Evolutionary conservation across 2,888 invertebrate genomes (phyloP), one percentile per base, ranked within the genome.

Genomic region (Noctua janthina): DNA sequence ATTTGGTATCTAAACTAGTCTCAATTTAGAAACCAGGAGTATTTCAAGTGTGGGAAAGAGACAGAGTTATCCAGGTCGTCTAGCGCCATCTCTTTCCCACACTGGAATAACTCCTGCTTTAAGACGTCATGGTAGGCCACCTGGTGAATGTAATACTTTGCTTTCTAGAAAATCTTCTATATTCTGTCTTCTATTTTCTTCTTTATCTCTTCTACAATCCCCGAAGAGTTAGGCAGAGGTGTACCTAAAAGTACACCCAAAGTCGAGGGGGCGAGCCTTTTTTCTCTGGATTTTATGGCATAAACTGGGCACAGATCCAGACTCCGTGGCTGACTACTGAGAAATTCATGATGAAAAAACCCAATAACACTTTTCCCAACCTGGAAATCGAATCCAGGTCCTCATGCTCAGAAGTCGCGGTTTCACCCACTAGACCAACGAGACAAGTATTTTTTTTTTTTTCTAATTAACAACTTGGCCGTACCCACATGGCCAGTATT

Each of bases 401-500:
- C 64, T 64, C n/a, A 13, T 13, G 59, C n/a, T n/a, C 35, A 35
- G 64, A 35, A 69, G 49, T 49, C 20, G 43, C 15, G 4, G 10
- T 64, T 64, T 20, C 10, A 1, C 4, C 64, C 64, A 64, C 35
- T 29, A 64, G 35, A 35, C 17, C 17, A 35, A 17, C 2, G 35
- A 17, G 8, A 17, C n/a, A 15, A n/a, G 13, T 7, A n/a, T 59
- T 74, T 35, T 15, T 59, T n/a, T 35, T 20, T 59, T 75, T 68
- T 69, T 68, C 68, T 81, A 79, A 89, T 85, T 84, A 79, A 51
- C 67, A 81, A 84, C 84, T 89, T 88, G 73, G 74, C 82, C 62
- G 15, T 20, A 15, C 29, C 11, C 82, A 74, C 78, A 75, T 67
- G 64, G 49, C 72, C 59, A 59, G 75, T 81, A 81, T 75, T 80